Evolutionary conservation across 1,140 invertebrate species (phyloP).

Genomic region (Pseudomyrmex cubaensis): DNA sequence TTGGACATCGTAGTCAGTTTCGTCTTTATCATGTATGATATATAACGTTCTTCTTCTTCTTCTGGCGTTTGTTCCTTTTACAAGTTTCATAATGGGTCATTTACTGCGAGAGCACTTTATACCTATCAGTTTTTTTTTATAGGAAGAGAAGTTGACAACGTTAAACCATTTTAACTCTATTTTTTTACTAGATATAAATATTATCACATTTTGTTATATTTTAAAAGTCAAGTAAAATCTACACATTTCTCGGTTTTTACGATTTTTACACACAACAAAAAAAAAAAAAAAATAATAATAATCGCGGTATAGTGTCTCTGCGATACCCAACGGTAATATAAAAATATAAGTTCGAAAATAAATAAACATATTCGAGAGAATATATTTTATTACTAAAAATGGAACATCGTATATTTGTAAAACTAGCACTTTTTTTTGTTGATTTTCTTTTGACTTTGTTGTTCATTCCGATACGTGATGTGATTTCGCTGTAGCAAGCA

Average conservation of each 20-base stretch:
- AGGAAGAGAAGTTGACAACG: not conserved
- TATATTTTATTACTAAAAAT: no score
- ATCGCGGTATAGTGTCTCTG: no score
- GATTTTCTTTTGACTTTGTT: no score
- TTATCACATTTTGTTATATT: not conserved
- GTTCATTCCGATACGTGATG: not conserved
- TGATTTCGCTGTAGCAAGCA: not conserved
- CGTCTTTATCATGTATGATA: constrained; percentile 52
- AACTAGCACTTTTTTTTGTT: not conserved
- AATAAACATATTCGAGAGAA: no score
- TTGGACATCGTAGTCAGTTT: constrained; percentile 69
- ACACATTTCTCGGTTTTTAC: no score
- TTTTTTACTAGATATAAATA: not conserved
- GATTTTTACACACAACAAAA: no score
- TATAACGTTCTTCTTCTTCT: not conserved
- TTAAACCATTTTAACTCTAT: not conserved
- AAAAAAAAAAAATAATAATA: no score
- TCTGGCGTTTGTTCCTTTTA: constrained; percentile 15
- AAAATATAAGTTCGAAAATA: no score
- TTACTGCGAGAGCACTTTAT: not conserved
- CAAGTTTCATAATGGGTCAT: constrained; percentile 7
- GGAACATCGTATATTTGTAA: no score
- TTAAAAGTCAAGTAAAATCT: no score
- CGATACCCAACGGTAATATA: no score
- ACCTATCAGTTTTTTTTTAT: not conserved